Percentiles rank a stretch among this genome's conserved stretches.
Conservation (phyloP, 1,140 invertebrate genomes). For the Chionoecetes opilio region DNA sequence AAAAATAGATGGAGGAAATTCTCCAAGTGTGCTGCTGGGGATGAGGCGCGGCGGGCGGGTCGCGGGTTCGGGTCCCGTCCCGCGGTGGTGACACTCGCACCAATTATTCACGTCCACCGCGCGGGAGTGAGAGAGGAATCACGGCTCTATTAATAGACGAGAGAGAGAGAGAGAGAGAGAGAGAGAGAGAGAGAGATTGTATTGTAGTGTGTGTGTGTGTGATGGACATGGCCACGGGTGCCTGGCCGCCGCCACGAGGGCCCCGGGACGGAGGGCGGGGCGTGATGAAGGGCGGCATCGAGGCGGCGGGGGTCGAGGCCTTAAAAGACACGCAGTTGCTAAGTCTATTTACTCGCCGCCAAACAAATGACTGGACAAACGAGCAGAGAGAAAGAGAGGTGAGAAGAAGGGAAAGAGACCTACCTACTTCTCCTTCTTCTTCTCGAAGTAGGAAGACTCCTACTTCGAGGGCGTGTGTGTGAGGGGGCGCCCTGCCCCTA, state of each 20-base stretch:
- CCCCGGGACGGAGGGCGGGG: not conserved
- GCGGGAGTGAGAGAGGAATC: conserved; percentile 1
- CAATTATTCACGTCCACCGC: not conserved
- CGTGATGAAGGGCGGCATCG: not conserved
- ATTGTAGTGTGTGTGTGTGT: conserved; percentile 60
- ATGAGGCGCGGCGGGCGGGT: not conserved
- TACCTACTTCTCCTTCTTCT: too few relatives aligned
- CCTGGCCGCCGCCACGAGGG: not conserved
- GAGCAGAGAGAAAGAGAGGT: not conserved
- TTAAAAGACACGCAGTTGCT: not conserved
- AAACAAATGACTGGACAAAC: conserved; percentile 21
- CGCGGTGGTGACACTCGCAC: not conserved
- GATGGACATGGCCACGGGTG: not conserved
- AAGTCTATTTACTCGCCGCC: not conserved
- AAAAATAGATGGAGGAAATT: conserved; percentile 12
- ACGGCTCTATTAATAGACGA: not conserved
- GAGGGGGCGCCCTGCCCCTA: not conserved
- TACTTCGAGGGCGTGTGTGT: not conserved
- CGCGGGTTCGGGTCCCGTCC: not conserved
- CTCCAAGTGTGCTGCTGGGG: not conserved
- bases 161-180: conserved; percentile 25
- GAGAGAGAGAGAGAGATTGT: conserved; percentile 30
- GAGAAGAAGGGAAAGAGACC: too few relatives aligned
- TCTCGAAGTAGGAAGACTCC: not conserved
- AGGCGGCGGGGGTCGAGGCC: not conserved